Evolutionary conservation across 2,797 vertebrate genomes (phyloP).

Genomic region (Intellagama lesueurii): DNA sequence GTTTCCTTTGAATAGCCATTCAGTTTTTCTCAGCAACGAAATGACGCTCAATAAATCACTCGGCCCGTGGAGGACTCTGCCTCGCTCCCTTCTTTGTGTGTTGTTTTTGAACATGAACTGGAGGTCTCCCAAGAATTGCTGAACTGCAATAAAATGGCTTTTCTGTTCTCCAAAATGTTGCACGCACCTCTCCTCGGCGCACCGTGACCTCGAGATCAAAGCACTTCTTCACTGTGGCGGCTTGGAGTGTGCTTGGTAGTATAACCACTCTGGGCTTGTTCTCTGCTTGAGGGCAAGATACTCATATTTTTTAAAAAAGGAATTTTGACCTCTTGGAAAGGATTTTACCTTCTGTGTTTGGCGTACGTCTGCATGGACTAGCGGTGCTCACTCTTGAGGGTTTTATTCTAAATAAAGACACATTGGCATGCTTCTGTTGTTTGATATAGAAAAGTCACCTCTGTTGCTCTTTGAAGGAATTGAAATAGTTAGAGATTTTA

Average conservation of each 20-base stretch:
- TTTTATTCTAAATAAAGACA: fast-evolving
- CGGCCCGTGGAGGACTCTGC: fast-evolving
- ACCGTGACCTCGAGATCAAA: background rate
- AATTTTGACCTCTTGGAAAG: background rate
- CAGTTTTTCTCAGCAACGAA: background rate
- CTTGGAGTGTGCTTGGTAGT: background rate
- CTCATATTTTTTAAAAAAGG: background rate
- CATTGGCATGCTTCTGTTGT: background rate
- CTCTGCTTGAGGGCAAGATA: background rate
- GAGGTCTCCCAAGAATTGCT: background rate
- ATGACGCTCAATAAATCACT: background rate
- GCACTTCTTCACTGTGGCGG: too few species aligned
- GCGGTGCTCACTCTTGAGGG: fast-evolving
- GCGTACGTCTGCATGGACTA: fast-evolving
- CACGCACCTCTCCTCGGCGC: background rate
- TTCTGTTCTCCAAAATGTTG: background rate
- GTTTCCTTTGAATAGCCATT: background rate
- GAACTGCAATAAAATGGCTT: background rate
- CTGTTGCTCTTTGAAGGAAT: background rate
- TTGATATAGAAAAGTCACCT: background rate
- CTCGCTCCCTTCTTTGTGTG: background rate
- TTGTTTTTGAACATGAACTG: background rate
- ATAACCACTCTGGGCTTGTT: background rate
- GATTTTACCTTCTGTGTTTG: background rate
- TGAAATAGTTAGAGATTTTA: too few species aligned